Percentiles rank a stretch among this genome's conserved stretches.
phyloP scores from a whole-genome alignment of 2,888 invertebrate species.

The Rosalia funebris region DNA sequence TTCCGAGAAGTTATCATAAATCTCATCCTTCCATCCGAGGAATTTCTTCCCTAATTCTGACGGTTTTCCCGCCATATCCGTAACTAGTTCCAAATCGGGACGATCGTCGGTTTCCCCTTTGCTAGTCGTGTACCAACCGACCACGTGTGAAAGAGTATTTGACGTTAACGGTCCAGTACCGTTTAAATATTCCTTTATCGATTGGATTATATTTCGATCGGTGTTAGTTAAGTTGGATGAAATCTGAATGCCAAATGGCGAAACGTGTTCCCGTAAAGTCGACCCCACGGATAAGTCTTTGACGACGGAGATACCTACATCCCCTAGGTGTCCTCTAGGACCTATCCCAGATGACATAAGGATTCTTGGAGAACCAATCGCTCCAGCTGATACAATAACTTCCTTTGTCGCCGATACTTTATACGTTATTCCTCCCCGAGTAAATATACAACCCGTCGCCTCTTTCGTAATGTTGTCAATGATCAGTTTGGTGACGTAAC shows the following conservation, averaged over 20 bases:
- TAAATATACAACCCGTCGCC: slow-evolving; percentile 74
- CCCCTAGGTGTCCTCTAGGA: slow-evolving; percentile 69
- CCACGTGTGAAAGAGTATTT: slow-evolving; percentile 25
- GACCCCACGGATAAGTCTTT: slow-evolving; percentile 78
- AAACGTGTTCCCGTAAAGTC: slow-evolving; percentile 81
- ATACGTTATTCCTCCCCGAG: slow-evolving; percentile 68
- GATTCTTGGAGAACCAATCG: slow-evolving; percentile 83
- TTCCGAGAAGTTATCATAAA: slow-evolving; percentile 44
- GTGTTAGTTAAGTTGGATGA: slow-evolving; percentile 69
- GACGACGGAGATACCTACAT: slow-evolving; percentile 70
- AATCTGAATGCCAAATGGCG: slow-evolving; percentile 75
- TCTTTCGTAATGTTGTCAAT: slow-evolving; percentile 70
- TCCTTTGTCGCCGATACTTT: slow-evolving; percentile 72
- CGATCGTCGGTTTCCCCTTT: slow-evolving; percentile 15
- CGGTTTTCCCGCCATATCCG: slow-evolving; percentile 65
- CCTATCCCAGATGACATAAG: slow-evolving; percentile 86
- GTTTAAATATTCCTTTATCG: slow-evolving; percentile 64
- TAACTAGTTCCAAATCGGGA: slow-evolving; percentile 45
- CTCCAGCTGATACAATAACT: slow-evolving; percentile 80
- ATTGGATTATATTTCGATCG: slow-evolving; percentile 54
- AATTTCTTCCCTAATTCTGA: slow-evolving; percentile 29
- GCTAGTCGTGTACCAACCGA: slow-evolving; percentile 39
- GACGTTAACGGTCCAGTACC: slow-evolving; percentile 30
- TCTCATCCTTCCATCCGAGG: slow-evolving; percentile 47
- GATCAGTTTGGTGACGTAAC: slow-evolving; percentile 71